Percentiles rank a stretch among this genome's conserved stretches.
Conservation (phyloP, 2,797 vertebrate genomes). For the Rousettus madagascariensis region DNA sequence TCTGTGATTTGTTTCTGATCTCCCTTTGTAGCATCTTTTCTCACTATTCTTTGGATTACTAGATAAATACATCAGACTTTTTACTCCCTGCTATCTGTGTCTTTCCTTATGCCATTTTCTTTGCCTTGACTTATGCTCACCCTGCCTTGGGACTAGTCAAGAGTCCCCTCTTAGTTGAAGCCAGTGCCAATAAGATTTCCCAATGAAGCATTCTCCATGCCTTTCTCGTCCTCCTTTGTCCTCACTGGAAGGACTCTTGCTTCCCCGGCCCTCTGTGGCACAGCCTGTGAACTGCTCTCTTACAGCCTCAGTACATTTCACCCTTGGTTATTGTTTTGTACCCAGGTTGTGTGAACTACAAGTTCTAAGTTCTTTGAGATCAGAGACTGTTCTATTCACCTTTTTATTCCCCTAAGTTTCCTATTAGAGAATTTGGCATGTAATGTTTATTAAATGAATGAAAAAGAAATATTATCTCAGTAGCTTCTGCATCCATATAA, state of each 20-base stretch:
- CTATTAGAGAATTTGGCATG: not conserved
- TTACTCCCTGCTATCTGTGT: not conserved
- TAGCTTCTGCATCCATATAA: not conserved
- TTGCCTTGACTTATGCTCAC: not conserved
- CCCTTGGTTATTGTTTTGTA: not conserved
- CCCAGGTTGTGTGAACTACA: not conserved
- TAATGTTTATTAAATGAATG: not conserved
- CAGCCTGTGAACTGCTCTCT: not conserved
- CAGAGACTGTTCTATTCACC: not conserved
- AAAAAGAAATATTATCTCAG: constrained; percentile 5
- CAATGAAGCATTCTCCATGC: fast-evolving
- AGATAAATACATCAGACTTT: not conserved
- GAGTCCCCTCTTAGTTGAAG: not conserved
- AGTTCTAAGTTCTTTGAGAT: not conserved
- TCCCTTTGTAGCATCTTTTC: not conserved
- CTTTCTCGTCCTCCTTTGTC: not conserved
- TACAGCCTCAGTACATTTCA: not conserved
- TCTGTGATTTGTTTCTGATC: not conserved
- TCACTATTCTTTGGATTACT: not conserved
- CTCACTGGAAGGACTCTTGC: not conserved
- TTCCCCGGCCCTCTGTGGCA: not conserved
- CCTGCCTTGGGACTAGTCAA: not conserved
- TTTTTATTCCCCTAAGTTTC: not conserved
- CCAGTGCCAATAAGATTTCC: not conserved
- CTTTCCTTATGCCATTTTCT: not conserved